phyloP scores from a whole-genome alignment of 2,113 vertebrate genomes.

The Melanotaenia duboulayi region DNA sequence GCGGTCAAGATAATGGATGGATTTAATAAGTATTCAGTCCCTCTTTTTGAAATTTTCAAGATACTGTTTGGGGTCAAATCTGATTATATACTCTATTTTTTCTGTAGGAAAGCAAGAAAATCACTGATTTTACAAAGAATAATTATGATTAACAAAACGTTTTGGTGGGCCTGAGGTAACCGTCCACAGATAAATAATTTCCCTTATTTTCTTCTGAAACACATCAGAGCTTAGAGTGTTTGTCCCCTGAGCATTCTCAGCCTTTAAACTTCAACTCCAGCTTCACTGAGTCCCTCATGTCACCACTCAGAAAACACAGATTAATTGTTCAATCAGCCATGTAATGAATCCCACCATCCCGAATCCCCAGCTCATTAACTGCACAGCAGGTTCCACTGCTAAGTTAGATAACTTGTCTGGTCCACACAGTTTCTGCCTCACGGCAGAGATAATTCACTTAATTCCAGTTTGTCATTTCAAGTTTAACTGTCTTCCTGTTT shows the following conservation, averaged over 20 bases:
- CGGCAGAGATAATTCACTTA: conserved; percentile 20
- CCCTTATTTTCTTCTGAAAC: neutral
- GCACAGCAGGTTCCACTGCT: conserved; percentile 48
- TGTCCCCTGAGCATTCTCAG: neutral
- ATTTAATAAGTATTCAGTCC: no score
- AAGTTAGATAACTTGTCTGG: conserved; percentile 34
- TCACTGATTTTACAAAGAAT: no score
- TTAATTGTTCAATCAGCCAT: conserved; percentile 65
- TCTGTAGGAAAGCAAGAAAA: no score
- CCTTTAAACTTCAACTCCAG: neutral
- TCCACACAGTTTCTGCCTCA: neutral
- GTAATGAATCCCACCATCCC: conserved; percentile 59
- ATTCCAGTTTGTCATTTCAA: neutral
- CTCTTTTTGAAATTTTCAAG: no score
- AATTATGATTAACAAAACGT: no score
- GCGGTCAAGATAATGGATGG: no score
- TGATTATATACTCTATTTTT: no score
- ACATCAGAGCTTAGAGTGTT: neutral
- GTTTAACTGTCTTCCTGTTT: conserved; percentile 2
- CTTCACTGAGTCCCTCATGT: conserved; percentile 10
- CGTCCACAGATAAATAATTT: no score
- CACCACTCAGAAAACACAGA: conserved; percentile 59
- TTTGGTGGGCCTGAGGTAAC: no score
- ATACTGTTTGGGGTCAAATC: no score
- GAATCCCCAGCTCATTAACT: conserved; percentile 65